phyloP scores from a whole-genome alignment of 2,113 vertebrate species.

The Microcebus jonahi region DNA sequence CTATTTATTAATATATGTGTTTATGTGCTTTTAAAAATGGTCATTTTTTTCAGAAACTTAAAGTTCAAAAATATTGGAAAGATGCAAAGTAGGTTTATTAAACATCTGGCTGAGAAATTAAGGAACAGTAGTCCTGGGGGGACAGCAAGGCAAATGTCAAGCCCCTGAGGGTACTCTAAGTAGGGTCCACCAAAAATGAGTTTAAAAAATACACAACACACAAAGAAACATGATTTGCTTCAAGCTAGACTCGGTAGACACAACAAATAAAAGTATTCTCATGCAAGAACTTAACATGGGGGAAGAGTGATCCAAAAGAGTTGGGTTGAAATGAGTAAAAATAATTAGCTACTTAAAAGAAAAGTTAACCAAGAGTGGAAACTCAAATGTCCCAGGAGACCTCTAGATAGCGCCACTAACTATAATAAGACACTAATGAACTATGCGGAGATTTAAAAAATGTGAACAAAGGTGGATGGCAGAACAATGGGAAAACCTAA shows the following conservation, averaged over 20 bases:
- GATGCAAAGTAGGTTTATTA: not conserved
- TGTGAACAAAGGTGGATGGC: too few relatives aligned
- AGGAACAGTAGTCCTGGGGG: not conserved
- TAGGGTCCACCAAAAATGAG: not conserved
- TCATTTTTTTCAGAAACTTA: not conserved
- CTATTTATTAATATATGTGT: too few relatives aligned
- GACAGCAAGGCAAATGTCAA: not conserved
- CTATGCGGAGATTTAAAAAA: not conserved
- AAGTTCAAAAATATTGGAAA: not conserved
- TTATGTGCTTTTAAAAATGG: not conserved
- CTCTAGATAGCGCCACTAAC: not conserved
- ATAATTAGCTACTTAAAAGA: not conserved
- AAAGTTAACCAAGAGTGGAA: not conserved
- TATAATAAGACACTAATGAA: not conserved
- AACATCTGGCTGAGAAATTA: not conserved
- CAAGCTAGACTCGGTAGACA: not conserved
- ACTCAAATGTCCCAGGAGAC: not conserved
- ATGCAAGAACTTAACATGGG: not conserved
- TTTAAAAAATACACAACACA: not conserved
- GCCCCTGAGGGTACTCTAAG: not conserved
- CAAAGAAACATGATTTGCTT: not conserved
- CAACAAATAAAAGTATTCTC: not conserved
- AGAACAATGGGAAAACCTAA: not conserved
- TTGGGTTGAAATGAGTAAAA: not conserved
- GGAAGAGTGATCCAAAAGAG: not conserved